Evolutionary conservation across 2,888 invertebrate genomes (phyloP).

Genomic region (Yponomeuta sedellus): DNA sequence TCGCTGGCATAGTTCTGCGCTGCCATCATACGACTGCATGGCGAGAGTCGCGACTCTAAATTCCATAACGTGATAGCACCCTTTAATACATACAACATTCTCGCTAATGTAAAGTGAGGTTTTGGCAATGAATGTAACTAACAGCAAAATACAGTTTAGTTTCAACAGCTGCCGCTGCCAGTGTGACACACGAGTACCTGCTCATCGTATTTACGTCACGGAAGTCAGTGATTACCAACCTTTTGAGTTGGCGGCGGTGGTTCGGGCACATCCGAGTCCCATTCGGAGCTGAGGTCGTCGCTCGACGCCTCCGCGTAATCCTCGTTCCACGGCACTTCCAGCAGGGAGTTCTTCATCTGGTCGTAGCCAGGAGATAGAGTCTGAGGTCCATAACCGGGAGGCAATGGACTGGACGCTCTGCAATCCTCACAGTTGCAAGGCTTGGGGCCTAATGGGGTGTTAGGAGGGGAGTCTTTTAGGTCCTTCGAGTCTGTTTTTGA

Average conservation of each 20-base stretch:
- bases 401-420: constrained; percentile 71
- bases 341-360: constrained; percentile 85
- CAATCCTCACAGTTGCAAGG: constrained; percentile 70
- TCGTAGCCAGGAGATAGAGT: constrained; percentile 82
- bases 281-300: constrained; percentile 93
- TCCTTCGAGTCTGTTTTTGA: constrained; percentile 49
- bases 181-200: no score
- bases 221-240: constrained; percentile 31
- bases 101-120: no score
- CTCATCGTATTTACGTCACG: no score
- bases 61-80: no score
- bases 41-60: no score
- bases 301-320: constrained; percentile 94
- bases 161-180: no score
- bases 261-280: constrained; percentile 89
- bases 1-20: no score
- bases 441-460: constrained; percentile 51
- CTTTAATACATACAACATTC: no score
- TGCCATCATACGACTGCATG: no score
- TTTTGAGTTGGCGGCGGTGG: constrained; percentile 61
- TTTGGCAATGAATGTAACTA: no score
- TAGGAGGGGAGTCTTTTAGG: constrained; percentile 35
- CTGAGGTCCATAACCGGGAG: constrained; percentile 63
- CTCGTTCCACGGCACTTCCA: constrained; percentile 84
- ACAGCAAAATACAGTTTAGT: no score